These are phyloP conservation scores for Drosophila peninsularis DNA, from an alignment of 2,888 invertebrate genomes.

Conservation along the genomic window DNA sequence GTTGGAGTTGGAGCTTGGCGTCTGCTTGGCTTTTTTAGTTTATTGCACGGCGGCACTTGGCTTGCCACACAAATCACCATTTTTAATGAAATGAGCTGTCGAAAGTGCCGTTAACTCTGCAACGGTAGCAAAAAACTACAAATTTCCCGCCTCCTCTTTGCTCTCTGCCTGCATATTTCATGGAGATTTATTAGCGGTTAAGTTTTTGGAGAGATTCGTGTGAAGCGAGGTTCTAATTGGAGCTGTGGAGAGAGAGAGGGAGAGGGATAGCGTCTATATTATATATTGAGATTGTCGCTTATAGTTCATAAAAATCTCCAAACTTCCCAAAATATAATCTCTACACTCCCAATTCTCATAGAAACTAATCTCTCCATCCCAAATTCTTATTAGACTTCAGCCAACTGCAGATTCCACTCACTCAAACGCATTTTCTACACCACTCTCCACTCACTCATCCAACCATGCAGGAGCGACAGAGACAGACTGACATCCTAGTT, in stretches of 20 bases:
- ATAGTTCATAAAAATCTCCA: not conserved
- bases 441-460: not conserved
- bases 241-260: slow-evolving; percentile 7
- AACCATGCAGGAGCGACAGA: not conserved
- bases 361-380: not conserved
- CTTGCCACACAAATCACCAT: slow-evolving; percentile 65
- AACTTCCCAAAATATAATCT: too few relatives aligned
- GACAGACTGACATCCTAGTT: not conserved
- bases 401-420: not conserved
- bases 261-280: not conserved
- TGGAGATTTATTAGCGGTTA: slow-evolving; percentile 18
- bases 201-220: too few relatives aligned
- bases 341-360: not conserved
- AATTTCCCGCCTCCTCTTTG: not conserved
- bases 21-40: slow-evolving; percentile 27
- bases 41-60: slow-evolving; percentile 42
- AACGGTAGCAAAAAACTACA: slow-evolving; percentile 31
- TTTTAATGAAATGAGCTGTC: slow-evolving; percentile 66
- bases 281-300: not conserved
- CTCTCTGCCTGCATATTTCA: slow-evolving; percentile 28
- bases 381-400: not conserved
- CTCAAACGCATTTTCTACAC: not conserved
- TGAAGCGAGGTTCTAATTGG: not conserved
- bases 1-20: slow-evolving; percentile 10
- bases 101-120: slow-evolving; percentile 30